Evolutionary conservation across 2,113 vertebrate genomes (phyloP).

Genomic region (Leucopsar rothschildi): DNA sequence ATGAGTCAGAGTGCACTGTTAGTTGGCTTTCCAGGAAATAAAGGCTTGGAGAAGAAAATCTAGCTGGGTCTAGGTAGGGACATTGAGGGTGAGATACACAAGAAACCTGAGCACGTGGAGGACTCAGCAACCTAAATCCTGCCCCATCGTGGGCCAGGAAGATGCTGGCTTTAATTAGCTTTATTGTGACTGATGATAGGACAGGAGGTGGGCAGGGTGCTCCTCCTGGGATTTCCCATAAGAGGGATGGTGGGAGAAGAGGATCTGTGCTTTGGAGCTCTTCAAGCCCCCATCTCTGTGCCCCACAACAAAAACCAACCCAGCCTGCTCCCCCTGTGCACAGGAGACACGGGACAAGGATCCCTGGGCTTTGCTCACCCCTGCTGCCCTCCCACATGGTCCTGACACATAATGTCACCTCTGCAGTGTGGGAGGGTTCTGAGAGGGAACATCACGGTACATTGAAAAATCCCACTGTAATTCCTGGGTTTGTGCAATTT

Average conservation of each 20-base stretch:
- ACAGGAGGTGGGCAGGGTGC: background rate
- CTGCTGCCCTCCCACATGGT: background rate
- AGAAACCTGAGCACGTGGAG: background rate
- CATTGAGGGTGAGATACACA: background rate
- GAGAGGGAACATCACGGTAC: rapidly evolving
- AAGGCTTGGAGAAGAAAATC: background rate
- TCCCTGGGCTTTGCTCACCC: background rate
- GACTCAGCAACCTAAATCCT: background rate
- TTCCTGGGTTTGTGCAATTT: background rate
- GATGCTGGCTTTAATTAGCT: background rate
- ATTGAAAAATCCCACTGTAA: rapidly evolving
- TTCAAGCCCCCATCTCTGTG: rapidly evolving
- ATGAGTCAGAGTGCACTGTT: background rate
- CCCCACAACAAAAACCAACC: rapidly evolving
- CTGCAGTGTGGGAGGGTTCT: background rate
- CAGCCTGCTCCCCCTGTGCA: background rate
- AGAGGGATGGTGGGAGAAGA: background rate
- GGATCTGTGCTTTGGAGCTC: rapidly evolving
- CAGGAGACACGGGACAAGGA: background rate
- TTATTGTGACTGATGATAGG: background rate
- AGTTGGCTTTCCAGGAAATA: background rate
- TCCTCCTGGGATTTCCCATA: background rate
- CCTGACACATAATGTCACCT: rapidly evolving
- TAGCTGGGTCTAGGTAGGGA: background rate
- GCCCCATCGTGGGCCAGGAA: background rate